A percentile compares a stretch with the other conserved stretches of the same genome.
These are phyloP conservation scores for Orycteropus afer DNA, from an alignment of 2,113 vertebrate species.

Conservation along the genomic window DNA sequence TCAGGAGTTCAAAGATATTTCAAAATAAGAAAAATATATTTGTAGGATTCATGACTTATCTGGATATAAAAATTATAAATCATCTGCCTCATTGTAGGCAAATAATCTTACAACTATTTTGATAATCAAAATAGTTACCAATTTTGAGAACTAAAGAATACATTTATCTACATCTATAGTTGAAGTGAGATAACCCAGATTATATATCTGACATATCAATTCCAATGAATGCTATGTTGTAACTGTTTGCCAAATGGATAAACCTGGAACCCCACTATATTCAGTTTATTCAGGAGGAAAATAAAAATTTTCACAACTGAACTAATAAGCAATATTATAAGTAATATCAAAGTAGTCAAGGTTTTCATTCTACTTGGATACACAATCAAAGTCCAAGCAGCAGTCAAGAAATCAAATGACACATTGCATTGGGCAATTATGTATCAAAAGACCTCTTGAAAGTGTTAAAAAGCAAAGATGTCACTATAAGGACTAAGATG, in stretches of 20 bases:
- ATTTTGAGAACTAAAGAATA: background rate
- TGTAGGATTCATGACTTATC: background rate
- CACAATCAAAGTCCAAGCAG: too few relatives aligned
- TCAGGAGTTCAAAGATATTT: background rate
- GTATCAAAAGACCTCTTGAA: too few relatives aligned
- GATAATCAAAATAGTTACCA: background rate
- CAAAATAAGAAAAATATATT: background rate
- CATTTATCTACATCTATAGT: background rate
- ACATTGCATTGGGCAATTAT: too few relatives aligned
- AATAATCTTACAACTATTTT: background rate
- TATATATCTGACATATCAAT: background rate
- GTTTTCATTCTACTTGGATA: too few relatives aligned
- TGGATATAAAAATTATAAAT: background rate
- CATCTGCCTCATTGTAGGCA: background rate
- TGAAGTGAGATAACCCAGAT: background rate
- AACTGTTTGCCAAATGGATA: background rate
- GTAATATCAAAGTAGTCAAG: too few relatives aligned
- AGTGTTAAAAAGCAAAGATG: too few relatives aligned
- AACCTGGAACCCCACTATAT: background rate
- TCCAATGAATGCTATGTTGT: background rate
- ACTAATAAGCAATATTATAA: too few relatives aligned
- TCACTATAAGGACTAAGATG: too few relatives aligned
- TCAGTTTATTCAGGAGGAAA: background rate
- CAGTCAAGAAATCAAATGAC: too few relatives aligned
- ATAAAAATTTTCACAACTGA: too few relatives aligned